Evolutionary conservation across 2,888 invertebrate genomes (phyloP).

Genomic region (Chalcosyrphus nemorum): DNA sequence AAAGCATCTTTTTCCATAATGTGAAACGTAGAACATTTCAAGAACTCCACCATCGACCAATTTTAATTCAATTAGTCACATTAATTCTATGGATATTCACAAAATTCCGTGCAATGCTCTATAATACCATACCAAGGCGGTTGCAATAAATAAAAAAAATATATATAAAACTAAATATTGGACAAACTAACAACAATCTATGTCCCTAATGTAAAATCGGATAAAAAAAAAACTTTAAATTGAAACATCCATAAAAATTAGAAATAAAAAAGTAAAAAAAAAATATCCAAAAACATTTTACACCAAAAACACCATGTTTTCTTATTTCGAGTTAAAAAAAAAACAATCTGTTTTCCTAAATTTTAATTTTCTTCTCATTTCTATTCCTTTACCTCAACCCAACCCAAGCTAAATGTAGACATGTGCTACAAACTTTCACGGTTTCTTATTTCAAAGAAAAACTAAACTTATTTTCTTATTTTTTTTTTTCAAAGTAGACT

Average conservation of each 20-base stretch:
- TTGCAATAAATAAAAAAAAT: conserved; percentile 73
- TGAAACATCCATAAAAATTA: conserved; percentile 51
- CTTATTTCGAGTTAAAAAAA: conserved; percentile 51
- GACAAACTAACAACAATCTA: conserved; percentile 20
- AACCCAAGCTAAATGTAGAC: conserved; percentile 44
- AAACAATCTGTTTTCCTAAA: conserved; percentile 16
- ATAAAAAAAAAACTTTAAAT: conserved; percentile 40
- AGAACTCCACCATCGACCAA: conserved; percentile 79
- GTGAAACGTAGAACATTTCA: conserved; percentile 78
- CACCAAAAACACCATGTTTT: conserved; percentile 67
- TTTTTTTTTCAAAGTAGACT: conserved; percentile 54
- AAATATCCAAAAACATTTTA: conserved; percentile 64
- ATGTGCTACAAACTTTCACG: conserved; percentile 47
- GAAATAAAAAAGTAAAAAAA: conserved; percentile 57
- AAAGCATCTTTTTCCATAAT: conserved; percentile 75
- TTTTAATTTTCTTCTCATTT: conserved; percentile 10
- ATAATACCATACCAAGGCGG: conserved; percentile 77
- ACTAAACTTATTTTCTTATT: background rate
- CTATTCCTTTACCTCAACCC: conserved; percentile 5
- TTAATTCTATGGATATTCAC: conserved; percentile 79
- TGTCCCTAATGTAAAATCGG: conserved; percentile 62
- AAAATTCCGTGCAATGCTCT: conserved; percentile 79
- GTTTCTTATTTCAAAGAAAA: conserved; percentile 48
- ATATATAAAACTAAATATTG: conserved; percentile 11
- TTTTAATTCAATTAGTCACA: conserved; percentile 79